Conservation (phyloP, 2,888 invertebrate genomes). For the Drosophila heteroneura region DNA sequence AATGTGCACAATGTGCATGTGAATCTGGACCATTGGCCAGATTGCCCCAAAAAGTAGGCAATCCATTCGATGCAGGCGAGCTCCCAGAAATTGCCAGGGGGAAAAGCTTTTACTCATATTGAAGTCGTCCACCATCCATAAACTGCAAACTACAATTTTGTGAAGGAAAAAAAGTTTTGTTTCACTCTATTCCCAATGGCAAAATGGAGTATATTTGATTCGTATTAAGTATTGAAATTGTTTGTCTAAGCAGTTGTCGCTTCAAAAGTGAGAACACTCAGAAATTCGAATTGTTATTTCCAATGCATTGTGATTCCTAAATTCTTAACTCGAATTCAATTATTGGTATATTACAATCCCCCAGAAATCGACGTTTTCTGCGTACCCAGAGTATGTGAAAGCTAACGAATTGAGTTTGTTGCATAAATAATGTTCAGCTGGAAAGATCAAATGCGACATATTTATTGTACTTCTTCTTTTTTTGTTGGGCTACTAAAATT, state of each 20-base stretch:
- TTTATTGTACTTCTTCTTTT: background rate
- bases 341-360: background rate
- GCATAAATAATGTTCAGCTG: background rate
- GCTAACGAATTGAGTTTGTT: no score
- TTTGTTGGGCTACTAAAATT: background rate
- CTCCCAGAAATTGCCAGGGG: conserved; percentile 23
- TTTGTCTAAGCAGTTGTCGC: background rate
- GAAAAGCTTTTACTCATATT: conserved; percentile 51
- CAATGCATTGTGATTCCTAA: background rate
- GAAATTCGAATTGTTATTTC: background rate
- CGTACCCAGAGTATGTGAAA: background rate
- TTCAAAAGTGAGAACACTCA: background rate
- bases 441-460: background rate
- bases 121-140: conserved; percentile 3
- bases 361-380: background rate
- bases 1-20: conserved; percentile 8
- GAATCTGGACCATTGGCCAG: background rate
- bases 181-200: background rate
- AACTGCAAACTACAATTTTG: conserved; percentile 43
- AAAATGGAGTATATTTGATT: background rate
- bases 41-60: conserved; percentile 44
- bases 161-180: conserved; percentile 29
- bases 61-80: conserved; percentile 41
- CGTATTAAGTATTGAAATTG: background rate
- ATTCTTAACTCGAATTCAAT: background rate